Evolutionary conservation across 2,113 vertebrate species (phyloP).

Genomic region (Bubo blakistoni): DNA sequence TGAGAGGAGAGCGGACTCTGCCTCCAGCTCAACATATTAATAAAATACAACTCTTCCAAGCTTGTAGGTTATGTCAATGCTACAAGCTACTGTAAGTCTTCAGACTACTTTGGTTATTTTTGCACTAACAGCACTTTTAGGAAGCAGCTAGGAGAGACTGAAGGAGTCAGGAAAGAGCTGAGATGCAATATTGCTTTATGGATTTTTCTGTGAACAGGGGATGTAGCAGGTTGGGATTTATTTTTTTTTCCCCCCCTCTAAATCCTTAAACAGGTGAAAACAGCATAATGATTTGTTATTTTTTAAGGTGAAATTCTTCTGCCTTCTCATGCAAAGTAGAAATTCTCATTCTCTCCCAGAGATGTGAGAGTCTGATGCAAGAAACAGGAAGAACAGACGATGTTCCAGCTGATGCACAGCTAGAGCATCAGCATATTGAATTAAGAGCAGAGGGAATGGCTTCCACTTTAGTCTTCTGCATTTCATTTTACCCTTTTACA

Average conservation of each 20-base stretch:
- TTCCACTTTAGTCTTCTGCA: neutral
- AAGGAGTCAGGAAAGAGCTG: neutral
- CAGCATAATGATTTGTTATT: neutral
- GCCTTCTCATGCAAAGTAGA: neutral
- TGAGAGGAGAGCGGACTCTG: neutral
- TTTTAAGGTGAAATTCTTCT: neutral
- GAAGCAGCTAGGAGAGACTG: neutral
- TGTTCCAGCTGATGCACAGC: neutral
- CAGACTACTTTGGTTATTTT: neutral
- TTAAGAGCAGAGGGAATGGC: neutral
- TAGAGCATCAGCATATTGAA: neutral
- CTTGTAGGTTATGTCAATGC: neutral
- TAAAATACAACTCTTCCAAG: neutral
- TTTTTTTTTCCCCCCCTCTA: neutral
- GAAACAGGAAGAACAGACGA: neutral
- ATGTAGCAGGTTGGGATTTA: neutral
- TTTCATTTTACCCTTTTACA: neutral
- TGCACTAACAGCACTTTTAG: neutral
- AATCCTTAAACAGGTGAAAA: neutral
- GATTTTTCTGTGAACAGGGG: neutral
- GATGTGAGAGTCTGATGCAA: neutral
- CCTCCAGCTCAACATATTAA: neutral
- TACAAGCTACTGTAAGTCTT: neutral
- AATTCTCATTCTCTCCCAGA: neutral
- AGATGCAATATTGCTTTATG: conserved; percentile 18